phyloP scores from a whole-genome alignment of 2,797 vertebrate species.

The Eulemur coronatus region DNA sequence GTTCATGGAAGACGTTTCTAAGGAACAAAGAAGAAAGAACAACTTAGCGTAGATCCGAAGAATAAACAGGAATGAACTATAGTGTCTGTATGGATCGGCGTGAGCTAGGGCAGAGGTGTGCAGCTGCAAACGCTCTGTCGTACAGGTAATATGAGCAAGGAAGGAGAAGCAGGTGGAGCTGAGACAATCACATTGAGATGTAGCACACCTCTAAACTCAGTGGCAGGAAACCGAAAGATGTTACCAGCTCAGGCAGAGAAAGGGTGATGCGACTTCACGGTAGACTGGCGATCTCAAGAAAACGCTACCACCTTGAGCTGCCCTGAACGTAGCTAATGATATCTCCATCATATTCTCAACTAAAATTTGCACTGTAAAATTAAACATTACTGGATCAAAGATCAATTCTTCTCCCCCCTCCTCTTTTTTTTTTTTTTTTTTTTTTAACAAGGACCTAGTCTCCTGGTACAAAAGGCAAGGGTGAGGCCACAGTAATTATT shows the following conservation, averaged over 20 bases:
- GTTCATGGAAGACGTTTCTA: background rate
- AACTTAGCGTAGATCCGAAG: background rate
- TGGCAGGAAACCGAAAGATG: background rate
- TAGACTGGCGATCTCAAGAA: background rate
- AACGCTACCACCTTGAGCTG: background rate
- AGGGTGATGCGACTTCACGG: background rate
- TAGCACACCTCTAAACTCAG: background rate
- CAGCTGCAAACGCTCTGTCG: background rate
- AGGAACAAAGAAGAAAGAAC: background rate
- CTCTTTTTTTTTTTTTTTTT: background rate
- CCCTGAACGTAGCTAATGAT: background rate
- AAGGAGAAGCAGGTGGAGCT: background rate
- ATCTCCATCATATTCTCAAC: background rate
- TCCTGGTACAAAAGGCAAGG: background rate
- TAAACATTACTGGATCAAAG: background rate
- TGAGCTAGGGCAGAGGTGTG: background rate
- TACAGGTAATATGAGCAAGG: background rate
- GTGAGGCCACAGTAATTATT: background rate
- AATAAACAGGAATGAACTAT: background rate
- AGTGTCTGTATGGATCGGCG: background rate
- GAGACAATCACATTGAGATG: background rate
- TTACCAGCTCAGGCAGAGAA: background rate
- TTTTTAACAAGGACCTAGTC: background rate
- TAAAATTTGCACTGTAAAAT: background rate
- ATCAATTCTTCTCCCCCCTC: background rate